Evolutionary conservation across 2,888 invertebrate species (phyloP), one percentile per base, ranked within the genome.

Genomic region (Pollenia angustigena): DNA sequence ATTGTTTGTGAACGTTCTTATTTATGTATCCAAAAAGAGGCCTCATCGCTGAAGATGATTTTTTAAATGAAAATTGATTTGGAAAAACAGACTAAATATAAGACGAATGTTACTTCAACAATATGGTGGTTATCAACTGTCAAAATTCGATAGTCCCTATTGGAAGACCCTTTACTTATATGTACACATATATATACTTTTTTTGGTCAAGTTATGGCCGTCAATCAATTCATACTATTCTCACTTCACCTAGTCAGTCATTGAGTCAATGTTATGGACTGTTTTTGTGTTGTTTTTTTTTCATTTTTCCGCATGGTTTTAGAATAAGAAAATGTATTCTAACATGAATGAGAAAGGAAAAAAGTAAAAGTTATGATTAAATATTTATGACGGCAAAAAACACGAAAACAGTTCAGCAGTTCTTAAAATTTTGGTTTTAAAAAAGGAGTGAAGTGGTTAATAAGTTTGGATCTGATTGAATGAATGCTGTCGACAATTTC

Each of bases 211-310:
- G 16, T 11, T 58, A 48, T 58, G 46, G 4, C 42, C 18, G 44
- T 12, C 42, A 56, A 56, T 48, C 32, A 60, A 74, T 62, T 62
- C 62, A 62, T 32, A 32, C 32, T 32, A 32, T 32, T 6, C 18
- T 42, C 75, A 32, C 23, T 40, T 72, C 72, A 58, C 52, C 60
- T 60, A 76, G 75, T 60, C 60, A 68, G 75, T 82, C 82, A 83
- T 71, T 71, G 66, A 83, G 78, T 78, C 83, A 83, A 83, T 83
- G 71, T 83, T 78, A 78, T 71, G 76, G 71, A 7, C 71, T 78
- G 23, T n/a, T 50, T 62, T 46, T 66, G 16, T 50, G 52, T 71
- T 50, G 14, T 18, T 16, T 18, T 32, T 32, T 32, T 6, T 74
- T 66, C 18, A 0, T n/a, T 62, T 64, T 54, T 52, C 76, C 42